Conservation (phyloP, 2,797 vertebrate genomes). For the Anolis apletophallus region DNA sequence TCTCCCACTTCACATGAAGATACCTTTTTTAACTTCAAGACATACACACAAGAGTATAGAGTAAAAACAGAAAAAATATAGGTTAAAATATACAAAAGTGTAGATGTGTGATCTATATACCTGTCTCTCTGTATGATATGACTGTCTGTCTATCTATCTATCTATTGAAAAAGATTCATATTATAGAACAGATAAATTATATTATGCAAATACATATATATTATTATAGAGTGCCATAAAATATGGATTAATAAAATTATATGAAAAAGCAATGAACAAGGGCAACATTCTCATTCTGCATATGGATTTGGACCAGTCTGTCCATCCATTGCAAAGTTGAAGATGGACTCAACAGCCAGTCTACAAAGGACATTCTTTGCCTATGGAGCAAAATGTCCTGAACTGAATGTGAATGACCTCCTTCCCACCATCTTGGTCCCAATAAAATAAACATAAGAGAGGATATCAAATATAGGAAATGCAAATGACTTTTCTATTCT, state of each 20-base stretch:
- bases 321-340: too few relatives aligned
- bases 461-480: conserved; percentile 64
- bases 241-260: conserved; percentile 44
- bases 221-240: conserved; percentile 30
- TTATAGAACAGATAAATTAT: neutral
- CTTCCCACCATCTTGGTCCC: neutral
- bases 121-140: too few relatives aligned
- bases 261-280: conserved; percentile 46
- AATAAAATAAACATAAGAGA: conserved; percentile 54
- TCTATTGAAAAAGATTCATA: too few relatives aligned
- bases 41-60: conserved; percentile 64
- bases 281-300: neutral
- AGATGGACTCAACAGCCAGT: neutral
- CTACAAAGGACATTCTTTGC: neutral
- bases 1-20: conserved; percentile 53
- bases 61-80: conserved; percentile 54
- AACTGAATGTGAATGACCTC: neutral
- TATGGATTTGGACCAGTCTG: neutral
- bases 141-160: too few relatives aligned
- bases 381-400: neutral
- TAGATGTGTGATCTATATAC: neutral
- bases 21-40: conserved; percentile 52
- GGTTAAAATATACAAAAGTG: conserved; percentile 31
- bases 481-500: conserved; percentile 55
- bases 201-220: neutral